phyloP scores from a whole-genome alignment of 2,888 invertebrate species.

The Pterobdella sp. region DNA sequence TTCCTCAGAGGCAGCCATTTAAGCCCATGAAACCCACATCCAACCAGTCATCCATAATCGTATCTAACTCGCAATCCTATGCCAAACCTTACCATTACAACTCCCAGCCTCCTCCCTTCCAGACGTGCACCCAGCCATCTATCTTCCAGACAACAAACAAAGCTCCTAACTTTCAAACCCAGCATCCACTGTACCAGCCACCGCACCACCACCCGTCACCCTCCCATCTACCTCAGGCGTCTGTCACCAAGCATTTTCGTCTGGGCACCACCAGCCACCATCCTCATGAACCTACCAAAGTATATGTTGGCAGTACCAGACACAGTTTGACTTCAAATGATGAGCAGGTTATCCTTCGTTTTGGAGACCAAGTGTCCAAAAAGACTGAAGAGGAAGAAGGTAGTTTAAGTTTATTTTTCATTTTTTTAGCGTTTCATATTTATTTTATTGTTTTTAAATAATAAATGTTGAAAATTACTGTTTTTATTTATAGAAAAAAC shows the following conservation, averaged over 20 bases:
- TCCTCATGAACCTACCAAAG: constrained; percentile 17
- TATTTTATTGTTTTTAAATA: too few relatives aligned
- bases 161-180: neutral
- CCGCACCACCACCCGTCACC: neutral
- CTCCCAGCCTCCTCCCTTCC: neutral
- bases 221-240: too few relatives aligned
- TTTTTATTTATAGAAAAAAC: too few relatives aligned
- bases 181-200: neutral
- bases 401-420: too few relatives aligned
- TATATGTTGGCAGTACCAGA: constrained; percentile 21
- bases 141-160: neutral
- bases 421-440: too few relatives aligned
- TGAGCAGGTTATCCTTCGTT: neutral
- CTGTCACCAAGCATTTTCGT: neutral
- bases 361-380: constrained; percentile 15
- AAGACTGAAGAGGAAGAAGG: constrained; percentile 1
- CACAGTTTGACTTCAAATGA: neutral
- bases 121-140: neutral
- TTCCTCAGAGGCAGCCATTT: neutral
- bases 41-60: neutral
- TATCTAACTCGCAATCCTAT: neutral
- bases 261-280: neutral
- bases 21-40: too few relatives aligned
- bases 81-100: neutral
- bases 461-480: too few relatives aligned